Conservation (phyloP, 2,888 invertebrate genomes). For the Gari tellinella region DNA sequence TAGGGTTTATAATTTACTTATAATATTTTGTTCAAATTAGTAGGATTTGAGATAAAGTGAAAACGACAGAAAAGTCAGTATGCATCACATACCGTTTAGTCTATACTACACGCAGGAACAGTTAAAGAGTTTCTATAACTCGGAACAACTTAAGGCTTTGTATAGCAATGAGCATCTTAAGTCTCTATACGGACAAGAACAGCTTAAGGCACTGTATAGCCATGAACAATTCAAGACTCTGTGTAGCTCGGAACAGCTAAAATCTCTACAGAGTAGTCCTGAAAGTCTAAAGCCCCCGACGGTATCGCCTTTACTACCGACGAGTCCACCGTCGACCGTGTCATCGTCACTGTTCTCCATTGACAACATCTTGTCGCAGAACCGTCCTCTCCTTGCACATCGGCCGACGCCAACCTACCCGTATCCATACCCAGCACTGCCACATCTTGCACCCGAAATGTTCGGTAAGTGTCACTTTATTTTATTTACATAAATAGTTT, state of each 20-base stretch:
- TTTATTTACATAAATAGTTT: no score
- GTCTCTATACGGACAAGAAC: conserved; percentile 52
- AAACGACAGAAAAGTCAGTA: background rate
- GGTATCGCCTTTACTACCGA: conserved; percentile 41
- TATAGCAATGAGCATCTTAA: conserved; percentile 57
- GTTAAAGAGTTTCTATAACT: conserved; percentile 52
- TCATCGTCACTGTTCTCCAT: conserved; percentile 58
- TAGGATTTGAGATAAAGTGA: no score
- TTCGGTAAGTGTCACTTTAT: conserved; percentile 57
- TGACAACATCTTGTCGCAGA: conserved; percentile 59
- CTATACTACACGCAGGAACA: conserved; percentile 60
- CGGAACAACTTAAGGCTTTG: conserved; percentile 52
- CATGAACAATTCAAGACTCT: conserved; percentile 55
- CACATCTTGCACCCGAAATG: conserved; percentile 56
- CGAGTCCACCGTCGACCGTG: conserved; percentile 35
- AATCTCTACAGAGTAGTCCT: conserved; percentile 42
- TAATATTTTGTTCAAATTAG: no score
- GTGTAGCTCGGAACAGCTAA: conserved; percentile 49
- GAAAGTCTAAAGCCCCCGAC: conserved; percentile 54
- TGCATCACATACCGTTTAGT: conserved; percentile 60
- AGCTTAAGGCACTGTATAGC: conserved; percentile 48
- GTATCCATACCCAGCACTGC: conserved; percentile 52
- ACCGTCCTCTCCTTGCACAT: conserved; percentile 54
- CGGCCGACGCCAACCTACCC: conserved; percentile 61
- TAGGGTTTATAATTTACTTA: no score